Conservation (phyloP, 2,113 vertebrate genomes). For the Coturnix japonica region DNA sequence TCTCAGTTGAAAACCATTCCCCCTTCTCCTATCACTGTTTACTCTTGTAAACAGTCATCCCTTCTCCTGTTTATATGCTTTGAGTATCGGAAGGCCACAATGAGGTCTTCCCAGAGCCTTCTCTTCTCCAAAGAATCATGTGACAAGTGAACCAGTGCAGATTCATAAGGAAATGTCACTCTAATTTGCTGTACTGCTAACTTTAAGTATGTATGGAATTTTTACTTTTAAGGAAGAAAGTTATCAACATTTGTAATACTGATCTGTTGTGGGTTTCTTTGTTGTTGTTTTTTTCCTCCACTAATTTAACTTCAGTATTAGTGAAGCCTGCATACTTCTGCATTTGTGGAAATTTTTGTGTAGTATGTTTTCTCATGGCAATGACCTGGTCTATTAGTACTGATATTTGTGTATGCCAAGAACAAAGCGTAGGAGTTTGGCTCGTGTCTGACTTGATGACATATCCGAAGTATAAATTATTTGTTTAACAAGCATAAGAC, state of each 20-base stretch:
- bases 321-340: rapidly evolving
- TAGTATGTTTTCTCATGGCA: background rate
- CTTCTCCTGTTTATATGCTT: too few species aligned
- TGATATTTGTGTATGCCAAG: background rate
- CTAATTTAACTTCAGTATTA: background rate
- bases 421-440: background rate
- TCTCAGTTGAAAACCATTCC: too few species aligned
- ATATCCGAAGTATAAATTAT: background rate
- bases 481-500: background rate
- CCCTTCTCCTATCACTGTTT: too few species aligned
- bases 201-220: background rate
- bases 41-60: too few species aligned
- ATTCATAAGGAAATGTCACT: background rate
- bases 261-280: background rate
- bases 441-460: background rate
- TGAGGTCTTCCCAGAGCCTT: too few species aligned
- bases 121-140: background rate
- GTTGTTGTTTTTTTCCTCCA: background rate
- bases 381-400: background rate
- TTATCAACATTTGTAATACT: background rate
- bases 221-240: background rate
- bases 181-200: background rate
- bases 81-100: too few species aligned
- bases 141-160: background rate
- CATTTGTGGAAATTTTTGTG: background rate